Percentiles rank a stretch among this genome's conserved stretches.
These are phyloP conservation scores for Drosophila kanekoi DNA, from an alignment of 2,888 invertebrate genomes.

Conservation along the genomic window DNA sequence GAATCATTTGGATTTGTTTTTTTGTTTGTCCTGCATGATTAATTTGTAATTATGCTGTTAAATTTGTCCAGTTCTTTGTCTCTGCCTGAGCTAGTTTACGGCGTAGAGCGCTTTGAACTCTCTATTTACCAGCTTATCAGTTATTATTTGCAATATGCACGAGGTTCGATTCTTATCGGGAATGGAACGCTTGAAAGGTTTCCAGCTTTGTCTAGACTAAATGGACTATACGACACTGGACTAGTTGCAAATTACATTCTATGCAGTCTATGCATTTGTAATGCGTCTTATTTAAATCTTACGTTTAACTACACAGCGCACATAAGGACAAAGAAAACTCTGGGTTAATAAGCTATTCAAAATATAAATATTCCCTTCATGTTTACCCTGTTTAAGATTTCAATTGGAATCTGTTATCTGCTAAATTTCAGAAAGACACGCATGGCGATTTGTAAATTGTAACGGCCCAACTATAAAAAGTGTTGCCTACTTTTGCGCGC, in stretches of 20 bases:
- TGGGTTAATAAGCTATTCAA: no score
- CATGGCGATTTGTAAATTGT: background rate
- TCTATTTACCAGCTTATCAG: constrained; percentile 45
- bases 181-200: constrained; percentile 7
- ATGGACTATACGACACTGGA: constrained; percentile 4
- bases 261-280: background rate
- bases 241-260: constrained; percentile 8
- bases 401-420: no score
- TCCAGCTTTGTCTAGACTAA: constrained; percentile 23
- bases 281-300: background rate
- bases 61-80: constrained; percentile 28
- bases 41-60: constrained; percentile 12
- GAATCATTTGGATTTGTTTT: constrained; percentile 26
- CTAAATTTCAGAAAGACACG: no score
- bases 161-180: constrained; percentile 41
- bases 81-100: constrained; percentile 18
- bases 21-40: constrained; percentile 3
- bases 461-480: background rate
- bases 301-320: background rate
- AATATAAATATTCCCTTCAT: no score
- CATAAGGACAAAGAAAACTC: background rate
- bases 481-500: constrained; percentile 29
- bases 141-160: constrained; percentile 19
- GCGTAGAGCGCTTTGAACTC: constrained; percentile 41
- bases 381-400: no score